These are phyloP conservation scores for Napeogenes sylphis DNA, from an alignment of 2,888 invertebrate species.

Conservation along the genomic window DNA sequence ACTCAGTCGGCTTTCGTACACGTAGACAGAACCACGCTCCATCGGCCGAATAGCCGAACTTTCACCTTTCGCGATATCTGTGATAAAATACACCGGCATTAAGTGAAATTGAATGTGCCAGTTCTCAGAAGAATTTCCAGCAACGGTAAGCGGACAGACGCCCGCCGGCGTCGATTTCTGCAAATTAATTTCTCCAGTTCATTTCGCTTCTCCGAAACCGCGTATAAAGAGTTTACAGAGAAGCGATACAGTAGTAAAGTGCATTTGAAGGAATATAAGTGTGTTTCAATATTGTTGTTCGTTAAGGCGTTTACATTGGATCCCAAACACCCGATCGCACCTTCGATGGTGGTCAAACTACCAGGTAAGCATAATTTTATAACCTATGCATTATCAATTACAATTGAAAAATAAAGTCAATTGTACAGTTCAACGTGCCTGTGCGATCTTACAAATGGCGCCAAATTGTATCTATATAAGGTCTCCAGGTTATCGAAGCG, in stretches of 20 bases:
- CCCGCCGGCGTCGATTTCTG: constrained; percentile 62
- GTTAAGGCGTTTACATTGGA: constrained; percentile 73
- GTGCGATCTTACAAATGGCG: constrained; percentile 28
- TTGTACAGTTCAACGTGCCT: too few relatives aligned
- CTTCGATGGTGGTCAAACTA: constrained; percentile 76
- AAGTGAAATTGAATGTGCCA: constrained; percentile 73
- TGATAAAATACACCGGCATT: constrained; percentile 61
- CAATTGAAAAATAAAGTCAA: not conserved
- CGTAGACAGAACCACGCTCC: constrained; percentile 50
- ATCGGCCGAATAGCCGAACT: constrained; percentile 58
- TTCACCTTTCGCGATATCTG: constrained; percentile 73
- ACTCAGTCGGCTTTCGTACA: constrained; percentile 59
- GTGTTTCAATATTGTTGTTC: constrained; percentile 69
- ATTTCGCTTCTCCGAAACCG: constrained; percentile 71
- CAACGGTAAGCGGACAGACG: constrained; percentile 55
- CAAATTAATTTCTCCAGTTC: constrained; percentile 75
- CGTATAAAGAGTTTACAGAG: constrained; percentile 74
- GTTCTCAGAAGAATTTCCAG: constrained; percentile 60
- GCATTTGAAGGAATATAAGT: constrained; percentile 74
- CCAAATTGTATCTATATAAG: constrained; percentile 33
- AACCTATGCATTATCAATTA: constrained; percentile 8
- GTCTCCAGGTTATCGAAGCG: constrained; percentile 34
- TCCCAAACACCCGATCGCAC: constrained; percentile 68
- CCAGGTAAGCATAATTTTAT: constrained; percentile 58
- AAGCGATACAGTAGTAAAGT: constrained; percentile 73